Evolutionary conservation across 2,888 invertebrate species (phyloP).

Genomic region (Automeris io): DNA sequence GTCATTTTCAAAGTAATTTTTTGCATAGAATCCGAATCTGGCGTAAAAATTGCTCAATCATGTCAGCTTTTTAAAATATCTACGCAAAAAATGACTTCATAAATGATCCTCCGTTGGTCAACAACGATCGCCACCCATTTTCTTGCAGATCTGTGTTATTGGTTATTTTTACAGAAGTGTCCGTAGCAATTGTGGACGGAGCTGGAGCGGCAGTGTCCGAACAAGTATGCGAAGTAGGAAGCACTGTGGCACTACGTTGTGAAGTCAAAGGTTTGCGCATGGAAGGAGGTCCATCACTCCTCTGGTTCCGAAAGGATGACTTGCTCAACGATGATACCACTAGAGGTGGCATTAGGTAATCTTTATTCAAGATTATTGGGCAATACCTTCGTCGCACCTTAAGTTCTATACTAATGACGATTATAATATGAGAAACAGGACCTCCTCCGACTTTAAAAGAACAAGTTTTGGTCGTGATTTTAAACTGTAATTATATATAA

Average conservation of each 20-base stretch:
- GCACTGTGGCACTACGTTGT: constrained; percentile 64
- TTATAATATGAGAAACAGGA: no score
- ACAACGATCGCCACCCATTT: background rate
- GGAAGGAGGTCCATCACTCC: constrained; percentile 65
- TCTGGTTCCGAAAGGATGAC: constrained; percentile 60
- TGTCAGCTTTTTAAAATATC: no score
- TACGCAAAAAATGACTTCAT: no score
- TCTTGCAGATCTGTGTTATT: no score
- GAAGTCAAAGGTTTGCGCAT: constrained; percentile 62
- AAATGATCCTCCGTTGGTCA: no score
- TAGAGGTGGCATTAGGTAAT: constrained; percentile 64
- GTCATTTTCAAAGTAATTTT: background rate
- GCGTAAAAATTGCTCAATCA: background rate
- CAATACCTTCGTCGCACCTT: no score
- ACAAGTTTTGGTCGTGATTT: no score
- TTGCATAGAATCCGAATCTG: background rate
- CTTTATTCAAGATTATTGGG: background rate
- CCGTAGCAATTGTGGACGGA: constrained; percentile 66
- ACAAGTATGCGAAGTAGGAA: constrained; percentile 66
- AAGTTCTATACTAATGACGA: no score
- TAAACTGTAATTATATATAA: no score
- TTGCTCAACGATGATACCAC: constrained; percentile 67
- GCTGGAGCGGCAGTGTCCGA: constrained; percentile 63
- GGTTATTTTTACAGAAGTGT: constrained; percentile 44
- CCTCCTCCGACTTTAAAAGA: no score